Evolutionary conservation across 2,888 invertebrate species (phyloP).

Genomic region (Drosophila acutilabella): DNA sequence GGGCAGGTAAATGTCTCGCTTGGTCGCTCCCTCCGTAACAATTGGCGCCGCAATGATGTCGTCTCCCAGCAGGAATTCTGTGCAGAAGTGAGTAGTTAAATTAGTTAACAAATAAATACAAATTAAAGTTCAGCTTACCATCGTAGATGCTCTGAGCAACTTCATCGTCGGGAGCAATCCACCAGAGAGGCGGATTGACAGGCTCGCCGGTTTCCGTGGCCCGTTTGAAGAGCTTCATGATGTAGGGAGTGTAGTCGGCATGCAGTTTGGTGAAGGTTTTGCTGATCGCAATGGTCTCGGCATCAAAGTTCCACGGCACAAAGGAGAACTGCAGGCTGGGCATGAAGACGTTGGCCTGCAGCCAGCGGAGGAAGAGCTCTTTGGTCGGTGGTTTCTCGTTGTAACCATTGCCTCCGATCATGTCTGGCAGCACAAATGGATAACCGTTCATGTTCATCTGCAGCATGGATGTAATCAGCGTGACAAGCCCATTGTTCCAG

Average conservation of each 20-base stretch:
- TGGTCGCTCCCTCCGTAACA: slow-evolving; percentile 87
- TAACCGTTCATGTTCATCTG: slow-evolving; percentile 85
- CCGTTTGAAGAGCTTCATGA: slow-evolving; percentile 88
- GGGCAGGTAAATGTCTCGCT: slow-evolving; percentile 91
- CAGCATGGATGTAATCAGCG: slow-evolving; percentile 88
- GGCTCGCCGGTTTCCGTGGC: slow-evolving; percentile 88
- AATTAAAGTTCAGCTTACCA: slow-evolving; percentile 84
- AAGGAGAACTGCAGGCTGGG: slow-evolving; percentile 92
- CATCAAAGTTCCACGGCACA: slow-evolving; percentile 90
- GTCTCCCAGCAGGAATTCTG: slow-evolving; percentile 93
- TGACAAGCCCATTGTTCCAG: slow-evolving; percentile 88
- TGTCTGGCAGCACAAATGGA: slow-evolving; percentile 91
- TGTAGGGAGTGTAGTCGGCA: slow-evolving; percentile 87
- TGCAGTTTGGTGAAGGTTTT: slow-evolving; percentile 89
- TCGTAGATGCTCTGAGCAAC: slow-evolving; percentile 87
- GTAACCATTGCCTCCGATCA: slow-evolving; percentile 90
- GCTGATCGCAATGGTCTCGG: slow-evolving; percentile 88
- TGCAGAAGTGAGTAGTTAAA: no score
- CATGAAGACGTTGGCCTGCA: slow-evolving; percentile 91
- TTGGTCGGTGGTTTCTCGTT: slow-evolving; percentile 86
- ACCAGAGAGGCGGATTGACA: slow-evolving; percentile 94
- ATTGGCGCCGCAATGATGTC: slow-evolving; percentile 92
- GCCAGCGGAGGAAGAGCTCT: slow-evolving; percentile 90
- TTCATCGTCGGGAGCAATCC: slow-evolving; percentile 90
- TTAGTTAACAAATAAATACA: not conserved